Evolutionary conservation across 1,140 invertebrate species (phyloP), one percentile per base, ranked within the genome.

Genomic region (Philotrypesis tridentata): DNA sequence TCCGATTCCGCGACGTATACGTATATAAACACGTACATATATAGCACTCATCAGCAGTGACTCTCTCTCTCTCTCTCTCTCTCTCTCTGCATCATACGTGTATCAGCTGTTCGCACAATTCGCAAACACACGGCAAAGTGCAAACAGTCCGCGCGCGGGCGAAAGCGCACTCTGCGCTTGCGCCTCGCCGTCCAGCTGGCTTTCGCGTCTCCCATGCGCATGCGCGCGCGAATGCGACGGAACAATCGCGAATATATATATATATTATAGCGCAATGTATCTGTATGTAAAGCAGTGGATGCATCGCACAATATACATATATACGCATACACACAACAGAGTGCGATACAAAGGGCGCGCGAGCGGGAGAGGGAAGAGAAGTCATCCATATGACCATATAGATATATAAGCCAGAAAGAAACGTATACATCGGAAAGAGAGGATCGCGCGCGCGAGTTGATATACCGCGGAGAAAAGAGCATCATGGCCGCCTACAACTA

Each of bases 51-150:
- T 70, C 31, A 37, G 67, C 29, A 33, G 21, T n/a, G 3, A 6
- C 61, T 43, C 61, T 65, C 37, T 67, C 33, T 61, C 48, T 75
- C 27, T 61, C 73, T 63, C 55, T 61, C 73, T 63, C 55, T 61
- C 48, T 61, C 55, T 75, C 8, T 63, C 27, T 75, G 2, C 8
- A 23, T 75, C 48, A 17, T 9, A 37, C 31, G 67, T 33, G 78
- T 85, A 91, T 91, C 90, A 91, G 90, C 90, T 91, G 90, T 91
- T 91, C 87, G 85, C 21, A n/a, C 17, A 21, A 5, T 3, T 37
- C 9, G 9, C 33, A 90, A 88, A 90, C n/a, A n/a, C n/a, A n/a
- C n/a, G n/a, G n/a, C n/a, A n/a, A n/a, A n/a, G n/a, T n/a, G n/a
- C n/a, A n/a, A n/a, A n/a, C n/a, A n/a, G n/a, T n/a, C n/a, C n/a